Conservation (phyloP, 2,797 vertebrate genomes). For the Zenarchopterus dispar region DNA sequence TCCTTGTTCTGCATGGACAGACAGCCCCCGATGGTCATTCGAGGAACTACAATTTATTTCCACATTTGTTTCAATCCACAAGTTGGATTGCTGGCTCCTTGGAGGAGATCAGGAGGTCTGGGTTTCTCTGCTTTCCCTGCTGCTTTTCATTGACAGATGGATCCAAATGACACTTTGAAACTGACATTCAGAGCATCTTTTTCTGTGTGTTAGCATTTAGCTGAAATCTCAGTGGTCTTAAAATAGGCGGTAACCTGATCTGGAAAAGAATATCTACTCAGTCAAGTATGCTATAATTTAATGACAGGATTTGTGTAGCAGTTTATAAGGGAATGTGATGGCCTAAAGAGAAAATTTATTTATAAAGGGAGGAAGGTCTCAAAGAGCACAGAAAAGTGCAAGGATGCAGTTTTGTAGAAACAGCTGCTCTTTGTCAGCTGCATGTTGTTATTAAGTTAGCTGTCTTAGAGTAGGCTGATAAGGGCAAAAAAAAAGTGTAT, state of each 20-base stretch:
- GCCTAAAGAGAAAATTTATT: constrained; percentile 36
- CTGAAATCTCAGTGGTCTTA: no score
- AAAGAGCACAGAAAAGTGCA: constrained; percentile 19
- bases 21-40: no score
- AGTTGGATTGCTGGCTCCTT: no score
- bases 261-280: constrained; percentile 12
- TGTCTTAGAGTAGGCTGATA: neutral
- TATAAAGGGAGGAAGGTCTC: constrained; percentile 25
- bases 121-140: no score
- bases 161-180: no score
- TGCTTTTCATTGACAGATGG: no score
- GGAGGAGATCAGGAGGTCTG: no score
- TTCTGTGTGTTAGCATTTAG: no score
- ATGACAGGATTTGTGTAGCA: constrained; percentile 39
- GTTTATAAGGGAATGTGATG: constrained; percentile 35
- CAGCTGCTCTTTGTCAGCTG: constrained; percentile 57
- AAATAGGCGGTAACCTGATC: neutral
- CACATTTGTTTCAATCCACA: no score
- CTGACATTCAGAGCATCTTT: no score
- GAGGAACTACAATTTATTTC: no score
- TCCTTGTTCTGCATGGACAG: no score
- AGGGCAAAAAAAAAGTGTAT: neutral
- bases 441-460: constrained; percentile 39
- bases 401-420: constrained; percentile 43
- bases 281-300: constrained; percentile 24